Percentiles rank a stretch among this genome's conserved stretches.
These are phyloP conservation scores for Stenodema calcarata DNA, from an alignment of 2,888 invertebrate genomes.

Conservation along the genomic window DNA sequence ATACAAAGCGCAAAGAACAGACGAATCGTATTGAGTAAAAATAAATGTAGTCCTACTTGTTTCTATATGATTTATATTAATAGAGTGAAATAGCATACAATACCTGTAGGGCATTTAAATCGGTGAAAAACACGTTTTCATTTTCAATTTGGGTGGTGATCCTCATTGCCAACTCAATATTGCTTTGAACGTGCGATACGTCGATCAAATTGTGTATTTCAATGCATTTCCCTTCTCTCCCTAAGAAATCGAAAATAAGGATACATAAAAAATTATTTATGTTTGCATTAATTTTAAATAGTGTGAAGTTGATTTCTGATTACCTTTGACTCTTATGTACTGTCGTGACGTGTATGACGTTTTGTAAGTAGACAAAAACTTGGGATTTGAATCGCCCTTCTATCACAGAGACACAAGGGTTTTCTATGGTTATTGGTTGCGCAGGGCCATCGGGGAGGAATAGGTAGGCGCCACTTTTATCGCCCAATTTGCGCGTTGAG, in stretches of 20 bases:
- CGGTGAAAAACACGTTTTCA: conserved; percentile 83
- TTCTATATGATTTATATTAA: too few relatives aligned
- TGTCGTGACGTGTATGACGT: conserved; percentile 71
- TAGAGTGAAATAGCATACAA: too few relatives aligned
- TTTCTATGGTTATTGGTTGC: conserved; percentile 57
- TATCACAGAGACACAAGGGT: conserved; percentile 72
- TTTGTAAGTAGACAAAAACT: conserved; percentile 74
- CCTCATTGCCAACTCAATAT: conserved; percentile 90
- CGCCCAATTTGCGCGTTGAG: conserved; percentile 71
- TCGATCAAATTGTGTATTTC: conserved; percentile 73
- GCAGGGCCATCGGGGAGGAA: conserved; percentile 90
- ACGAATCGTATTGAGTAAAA: too few relatives aligned
- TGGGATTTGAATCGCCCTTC: conserved; percentile 81
- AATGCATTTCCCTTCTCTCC: conserved; percentile 68
- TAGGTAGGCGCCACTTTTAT: conserved; percentile 92
- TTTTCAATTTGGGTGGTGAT: conserved; percentile 79
- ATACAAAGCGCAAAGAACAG: too few relatives aligned
- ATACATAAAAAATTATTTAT: too few relatives aligned
- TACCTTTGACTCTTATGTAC: conserved; percentile 62
- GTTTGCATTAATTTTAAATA: too few relatives aligned
- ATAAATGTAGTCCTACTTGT: too few relatives aligned
- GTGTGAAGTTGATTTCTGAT: too few relatives aligned
- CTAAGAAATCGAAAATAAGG: conserved; percentile 62
- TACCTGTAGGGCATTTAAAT: conserved; percentile 92
- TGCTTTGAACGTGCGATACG: conserved; percentile 72